Evolutionary conservation across 2,113 vertebrate species (phyloP), one percentile per base, ranked within the genome.

Genomic region (Pomatorhinus ruficollis): DNA sequence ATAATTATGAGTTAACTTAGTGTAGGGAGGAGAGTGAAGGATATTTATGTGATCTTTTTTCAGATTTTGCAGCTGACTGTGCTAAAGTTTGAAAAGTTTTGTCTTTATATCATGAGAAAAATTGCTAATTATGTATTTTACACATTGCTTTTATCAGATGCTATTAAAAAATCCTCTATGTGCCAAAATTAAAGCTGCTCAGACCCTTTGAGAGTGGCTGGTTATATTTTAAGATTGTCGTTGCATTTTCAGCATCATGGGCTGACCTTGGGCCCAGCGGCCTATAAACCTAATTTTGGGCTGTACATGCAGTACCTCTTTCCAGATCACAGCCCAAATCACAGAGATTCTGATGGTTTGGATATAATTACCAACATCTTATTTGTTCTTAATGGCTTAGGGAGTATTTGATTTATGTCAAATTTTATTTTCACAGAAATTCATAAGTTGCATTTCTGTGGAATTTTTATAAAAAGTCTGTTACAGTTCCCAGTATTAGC

Each of bases 381-480:
- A 20, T 31, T 84, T 76, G 20, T 45, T 90, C 20, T 53, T 72
- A 13, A 12, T 52, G 35, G 5, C 35, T 60, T 60, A 16, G 25
- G 15, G 13, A 68, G 7, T 22, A 13, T 68, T 87, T 10, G 8
- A 11, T 59, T 78, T 54, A 5, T 3, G 6, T 69, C 35, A 39
- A 22, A 25, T 37, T 37, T 40, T 65, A 5, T 74, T 91, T 15
- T 71, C 4, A 12, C 21, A 27, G 45, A 66, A 27, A 37, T 28
- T 25, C 3, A 0, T 28, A 20, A 12, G 11, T 47, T 60, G 23
- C 8, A 33, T 23, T 79, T 72, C 4, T 3, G 2, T 77, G 76
- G 50, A 72, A 42, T 39, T 49, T 54, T 64, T 44, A 6, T 30
- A 4, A 53, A 10, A 75, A 35, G 6, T 44, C n/a, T 70, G 9